These are phyloP conservation scores for Deilephila porcellus DNA, from an alignment of 2,888 invertebrate genomes.

Conservation along the genomic window DNA sequence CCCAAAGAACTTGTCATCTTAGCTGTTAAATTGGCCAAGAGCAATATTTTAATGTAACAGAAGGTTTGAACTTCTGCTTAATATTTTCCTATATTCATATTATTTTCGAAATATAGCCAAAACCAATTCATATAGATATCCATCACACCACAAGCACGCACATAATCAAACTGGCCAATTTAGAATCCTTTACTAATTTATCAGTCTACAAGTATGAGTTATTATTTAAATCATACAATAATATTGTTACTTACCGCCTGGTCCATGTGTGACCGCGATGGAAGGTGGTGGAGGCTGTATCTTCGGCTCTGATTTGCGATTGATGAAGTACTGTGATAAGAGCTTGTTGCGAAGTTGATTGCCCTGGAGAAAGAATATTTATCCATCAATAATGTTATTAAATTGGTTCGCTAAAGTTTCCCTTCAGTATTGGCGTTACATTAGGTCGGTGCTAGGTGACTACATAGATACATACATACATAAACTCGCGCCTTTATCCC, in stretches of 20 bases:
- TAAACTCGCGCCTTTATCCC: too few relatives aligned
- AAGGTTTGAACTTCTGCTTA: too few relatives aligned
- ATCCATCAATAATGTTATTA: too few relatives aligned
- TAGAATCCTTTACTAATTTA: not conserved
- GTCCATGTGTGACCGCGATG: slow-evolving; percentile 90
- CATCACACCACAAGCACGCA: not conserved
- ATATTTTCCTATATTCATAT: too few relatives aligned
- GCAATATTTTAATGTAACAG: too few relatives aligned
- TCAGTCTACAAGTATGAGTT: not conserved
- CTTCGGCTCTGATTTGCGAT: slow-evolving; percentile 77
- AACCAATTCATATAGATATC: not conserved
- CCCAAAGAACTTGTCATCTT: too few relatives aligned
- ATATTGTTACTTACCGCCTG: slow-evolving; percentile 86
- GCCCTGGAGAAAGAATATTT: slow-evolving; percentile 57
- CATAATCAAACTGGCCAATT: not conserved
- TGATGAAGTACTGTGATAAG: slow-evolving; percentile 79
- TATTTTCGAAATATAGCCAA: not conserved
- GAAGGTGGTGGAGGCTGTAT: slow-evolving; percentile 62
- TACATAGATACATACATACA: too few relatives aligned
- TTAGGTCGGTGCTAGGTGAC: too few relatives aligned
- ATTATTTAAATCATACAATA: too few relatives aligned
- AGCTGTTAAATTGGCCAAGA: too few relatives aligned
- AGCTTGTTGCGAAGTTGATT: slow-evolving; percentile 79
- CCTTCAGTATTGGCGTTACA: too few relatives aligned
- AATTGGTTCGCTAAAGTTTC: too few relatives aligned